phyloP scores from a whole-genome alignment of 2,888 invertebrate species.

The Drosophila pegasa region DNA sequence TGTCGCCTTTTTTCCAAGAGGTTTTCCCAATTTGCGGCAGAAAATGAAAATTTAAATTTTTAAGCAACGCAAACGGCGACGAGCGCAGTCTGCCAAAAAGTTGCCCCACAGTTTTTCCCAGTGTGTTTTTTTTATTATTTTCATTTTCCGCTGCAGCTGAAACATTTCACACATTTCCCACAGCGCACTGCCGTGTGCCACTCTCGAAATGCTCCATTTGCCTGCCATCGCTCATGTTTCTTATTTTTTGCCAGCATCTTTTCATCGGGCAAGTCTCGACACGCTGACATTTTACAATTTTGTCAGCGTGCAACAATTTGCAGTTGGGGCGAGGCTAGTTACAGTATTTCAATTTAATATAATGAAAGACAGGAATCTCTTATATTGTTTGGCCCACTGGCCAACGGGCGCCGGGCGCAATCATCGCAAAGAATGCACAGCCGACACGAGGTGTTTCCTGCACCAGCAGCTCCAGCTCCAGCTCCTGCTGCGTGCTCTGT shows the following conservation, averaged over 20 bases:
- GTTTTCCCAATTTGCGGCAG: conserved; percentile 69
- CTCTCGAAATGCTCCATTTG: conserved; percentile 44
- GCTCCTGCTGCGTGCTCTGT: conserved; percentile 17
- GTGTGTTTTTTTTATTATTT: conserved; percentile 1
- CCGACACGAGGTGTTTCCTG: conserved; percentile 64
- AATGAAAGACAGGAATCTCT: conserved; percentile 56
- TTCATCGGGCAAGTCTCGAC: conserved; percentile 27
- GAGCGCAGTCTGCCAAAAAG: conserved; percentile 61
- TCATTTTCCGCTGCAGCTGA: conserved; percentile 63
- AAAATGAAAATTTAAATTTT: conserved; percentile 81
- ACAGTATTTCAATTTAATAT: conserved; percentile 51
- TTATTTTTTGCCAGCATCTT: conserved; percentile 4
- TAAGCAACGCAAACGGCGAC: conserved; percentile 68
- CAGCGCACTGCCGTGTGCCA: conserved; percentile 64
- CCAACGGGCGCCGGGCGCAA: conserved; percentile 52
- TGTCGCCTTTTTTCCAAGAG: conserved; percentile 20
- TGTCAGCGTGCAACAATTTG: conserved; percentile 53
- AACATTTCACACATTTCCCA: conserved; percentile 79
- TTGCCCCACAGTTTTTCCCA: conserved; percentile 47
- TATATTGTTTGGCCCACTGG: conserved; percentile 38
- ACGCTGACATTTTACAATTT: conserved; percentile 53
- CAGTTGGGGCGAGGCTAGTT: conserved; percentile 21
- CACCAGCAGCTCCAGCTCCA: conserved; percentile 16
- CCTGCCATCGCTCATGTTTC: conserved; percentile 6
- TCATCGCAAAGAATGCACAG: conserved; percentile 64